Base-by-base conservation (phyloP, 1,140 invertebrate species). In the Drosophila pruinosa region DNA sequence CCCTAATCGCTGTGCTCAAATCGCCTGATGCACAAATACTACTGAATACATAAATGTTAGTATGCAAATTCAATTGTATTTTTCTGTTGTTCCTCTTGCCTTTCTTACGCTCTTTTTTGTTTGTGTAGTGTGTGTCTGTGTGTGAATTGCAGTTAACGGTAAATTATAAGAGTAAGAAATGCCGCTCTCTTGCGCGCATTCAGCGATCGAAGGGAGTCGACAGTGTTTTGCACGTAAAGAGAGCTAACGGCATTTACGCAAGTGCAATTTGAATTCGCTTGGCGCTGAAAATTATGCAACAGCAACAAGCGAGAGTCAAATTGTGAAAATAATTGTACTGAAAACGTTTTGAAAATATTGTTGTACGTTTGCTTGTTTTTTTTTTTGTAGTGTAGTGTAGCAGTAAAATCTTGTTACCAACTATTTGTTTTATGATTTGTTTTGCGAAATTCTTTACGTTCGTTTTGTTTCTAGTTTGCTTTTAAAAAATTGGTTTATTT, bases 401-500 rank as follows among this genome's bases (percentile, higher is more conserved):
- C 34, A 64, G 59, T 70, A 79, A 80, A 85, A 85, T 76, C 59
- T 45, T 69, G 69, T 86, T 86, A 78, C 74, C 71, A 78, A 88
- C 75, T 78, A 82, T 88, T 72, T 75, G 53, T 69, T 69, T 64
- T 41, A 34, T 74, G 61, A 70, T 74, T 75, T 69, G 22, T 58
- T 54, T 67, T 75, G 82, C 78, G 83, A 89, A 82, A 86, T 89
- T 82, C 72, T 75, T 88, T 88, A 75, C 58, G 61, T 88, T 77
- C 22, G 21, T 69, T 61, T 61, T 58, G 59, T 75, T 88, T 75
- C 78, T 88, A 75, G 74, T 88, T 80, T 80, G 71, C 58, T 71
- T 76, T 68, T 53, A 34, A 82, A 88, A 86, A 88, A 88, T 82
- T 89, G 78, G 83, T 88, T 88, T 88, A 88, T 88, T 88, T 88